A percentile compares a stretch with the other conserved stretches of the same genome.
These are phyloP conservation scores for Sitobion miscanthi DNA, from an alignment of 1,140 invertebrate species.

Conservation along the genomic window DNA sequence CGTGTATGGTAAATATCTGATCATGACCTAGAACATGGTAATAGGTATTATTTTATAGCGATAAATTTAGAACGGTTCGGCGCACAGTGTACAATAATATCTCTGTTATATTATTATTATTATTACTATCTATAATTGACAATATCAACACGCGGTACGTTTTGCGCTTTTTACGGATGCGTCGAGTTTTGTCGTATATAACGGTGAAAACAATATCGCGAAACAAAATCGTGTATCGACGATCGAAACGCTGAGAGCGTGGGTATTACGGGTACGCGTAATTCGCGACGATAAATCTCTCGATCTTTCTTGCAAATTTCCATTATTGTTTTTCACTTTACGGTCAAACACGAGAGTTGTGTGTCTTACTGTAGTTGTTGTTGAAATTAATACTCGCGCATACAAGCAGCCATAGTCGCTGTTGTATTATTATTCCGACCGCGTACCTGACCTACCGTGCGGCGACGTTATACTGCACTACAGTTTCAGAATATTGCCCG, in stretches of 20 bases:
- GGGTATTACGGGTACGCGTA: too few relatives aligned
- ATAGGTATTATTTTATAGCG: too few relatives aligned
- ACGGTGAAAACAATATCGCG: background rate
- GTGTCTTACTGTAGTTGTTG: background rate
- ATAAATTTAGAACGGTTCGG: background rate
- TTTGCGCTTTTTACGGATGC: background rate
- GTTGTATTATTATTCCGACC: slow-evolving; percentile 1
- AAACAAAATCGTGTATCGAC: background rate
- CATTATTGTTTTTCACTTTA: background rate
- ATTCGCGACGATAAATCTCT: background rate
- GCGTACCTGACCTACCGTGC: background rate
- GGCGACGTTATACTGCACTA: background rate
- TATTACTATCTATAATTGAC: background rate
- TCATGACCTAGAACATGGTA: background rate
- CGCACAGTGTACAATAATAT: too few relatives aligned
- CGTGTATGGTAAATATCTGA: background rate
- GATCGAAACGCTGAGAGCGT: background rate
- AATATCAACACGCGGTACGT: too few relatives aligned
- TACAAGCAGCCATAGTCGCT: background rate
- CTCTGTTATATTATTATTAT: too few relatives aligned
- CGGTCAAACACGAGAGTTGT: background rate
- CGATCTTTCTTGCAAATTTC: background rate
- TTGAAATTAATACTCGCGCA: background rate
- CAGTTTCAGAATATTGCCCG: background rate
- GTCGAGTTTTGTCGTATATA: background rate